Evolutionary conservation across 1,140 invertebrate genomes (phyloP).

Genomic region (Sinonovacula constricta): DNA sequence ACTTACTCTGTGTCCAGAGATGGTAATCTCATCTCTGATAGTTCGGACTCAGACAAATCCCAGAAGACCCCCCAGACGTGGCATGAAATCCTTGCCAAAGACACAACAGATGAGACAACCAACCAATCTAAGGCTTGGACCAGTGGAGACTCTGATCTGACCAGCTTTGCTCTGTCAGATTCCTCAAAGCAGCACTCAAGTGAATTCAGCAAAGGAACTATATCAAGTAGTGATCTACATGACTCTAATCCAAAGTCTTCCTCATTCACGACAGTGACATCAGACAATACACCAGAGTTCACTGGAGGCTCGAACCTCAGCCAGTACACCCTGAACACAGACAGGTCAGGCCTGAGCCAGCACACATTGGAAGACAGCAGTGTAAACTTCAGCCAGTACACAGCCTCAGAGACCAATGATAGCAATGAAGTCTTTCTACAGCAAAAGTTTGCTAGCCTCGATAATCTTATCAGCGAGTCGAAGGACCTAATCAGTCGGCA

Average conservation of each 20-base stretch:
- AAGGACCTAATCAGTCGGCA: slow-evolving; percentile 58
- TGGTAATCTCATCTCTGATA: slow-evolving; percentile 39
- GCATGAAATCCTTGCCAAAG: background rate
- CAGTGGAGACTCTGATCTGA: background rate
- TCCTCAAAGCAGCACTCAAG: background rate
- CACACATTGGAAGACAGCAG: background rate
- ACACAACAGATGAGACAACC: no score
- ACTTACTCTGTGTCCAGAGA: slow-evolving; percentile 43
- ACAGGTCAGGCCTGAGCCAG: slow-evolving; percentile 2
- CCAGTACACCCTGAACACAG: slow-evolving; percentile 48
- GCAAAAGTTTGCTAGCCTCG: slow-evolving; percentile 62
- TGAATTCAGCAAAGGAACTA: slow-evolving; percentile 27
- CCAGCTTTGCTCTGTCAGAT: background rate
- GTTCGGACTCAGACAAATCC: slow-evolving; percentile 44
- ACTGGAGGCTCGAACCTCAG: slow-evolving; percentile 45
- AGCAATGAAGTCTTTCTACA: slow-evolving; percentile 53
- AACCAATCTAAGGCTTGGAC: no score
- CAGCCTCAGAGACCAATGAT: slow-evolving; percentile 19
- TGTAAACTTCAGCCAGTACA: background rate
- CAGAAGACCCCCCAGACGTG: background rate
- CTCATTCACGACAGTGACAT: slow-evolving; percentile 42
- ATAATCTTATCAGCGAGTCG: slow-evolving; percentile 59
- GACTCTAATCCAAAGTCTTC: slow-evolving; percentile 40
- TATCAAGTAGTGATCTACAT: slow-evolving; percentile 10
- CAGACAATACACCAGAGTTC: slow-evolving; percentile 35